These are phyloP conservation scores for Aplochiton taeniatus DNA, from an alignment of 2,797 vertebrate species.

Conservation along the genomic window DNA sequence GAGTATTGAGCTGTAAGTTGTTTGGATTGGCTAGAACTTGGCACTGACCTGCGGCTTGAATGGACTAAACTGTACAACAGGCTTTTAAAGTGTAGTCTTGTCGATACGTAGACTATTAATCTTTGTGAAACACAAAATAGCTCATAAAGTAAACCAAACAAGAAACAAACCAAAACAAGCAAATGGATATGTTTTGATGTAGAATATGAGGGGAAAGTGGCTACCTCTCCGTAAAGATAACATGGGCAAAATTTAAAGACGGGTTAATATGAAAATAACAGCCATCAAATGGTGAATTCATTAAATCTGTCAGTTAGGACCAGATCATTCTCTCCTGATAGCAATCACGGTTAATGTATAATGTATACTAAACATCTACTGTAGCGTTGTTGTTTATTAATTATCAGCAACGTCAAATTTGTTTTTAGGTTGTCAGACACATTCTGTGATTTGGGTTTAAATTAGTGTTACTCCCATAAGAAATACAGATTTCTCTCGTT, in stretches of 20 bases:
- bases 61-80: conserved; percentile 54
- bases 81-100: conserved; percentile 42
- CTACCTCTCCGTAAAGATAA: too few relatives aligned
- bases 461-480: too few relatives aligned
- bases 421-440: too few relatives aligned
- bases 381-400: too few relatives aligned
- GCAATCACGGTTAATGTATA: too few relatives aligned
- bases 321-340: conserved; percentile 23
- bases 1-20: conserved; percentile 74
- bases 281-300: conserved; percentile 57
- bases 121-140: conserved; percentile 54
- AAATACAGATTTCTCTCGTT: too few relatives aligned
- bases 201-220: too few relatives aligned
- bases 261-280: conserved; percentile 17
- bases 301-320: conserved; percentile 36
- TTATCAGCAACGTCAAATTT: too few relatives aligned
- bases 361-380: too few relatives aligned
- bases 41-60: conserved; percentile 63
- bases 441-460: too few relatives aligned
- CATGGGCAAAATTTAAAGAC: too few relatives aligned
- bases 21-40: conserved; percentile 64
- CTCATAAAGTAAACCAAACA: conserved; percentile 39
- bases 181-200: too few relatives aligned
- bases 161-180: conserved; percentile 32
- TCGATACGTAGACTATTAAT: conserved; percentile 58